A percentile compares a stretch with the other conserved stretches of the same genome.
Conservation (phyloP, 30 jellyfish, hydroid and myxozoan genomes). For the Hydractinia symbiolongicarpus region DNA sequence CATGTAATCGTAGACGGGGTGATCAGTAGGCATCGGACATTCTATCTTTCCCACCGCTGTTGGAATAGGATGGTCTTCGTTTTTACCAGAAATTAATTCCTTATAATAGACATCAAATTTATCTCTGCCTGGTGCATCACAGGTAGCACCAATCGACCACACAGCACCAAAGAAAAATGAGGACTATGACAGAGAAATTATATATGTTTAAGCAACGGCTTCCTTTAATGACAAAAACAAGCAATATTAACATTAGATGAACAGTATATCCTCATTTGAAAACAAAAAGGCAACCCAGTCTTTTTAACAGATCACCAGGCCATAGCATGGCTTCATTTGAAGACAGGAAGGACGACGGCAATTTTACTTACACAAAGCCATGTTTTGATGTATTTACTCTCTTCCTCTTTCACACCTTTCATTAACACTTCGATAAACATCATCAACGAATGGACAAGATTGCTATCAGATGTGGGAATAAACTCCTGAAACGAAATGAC, state of each 20-base stretch:
- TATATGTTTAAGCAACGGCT: not conserved
- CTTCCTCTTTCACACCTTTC: slow-evolving; percentile 64
- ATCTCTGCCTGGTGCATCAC: slow-evolving; percentile 79
- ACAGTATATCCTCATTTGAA: too few relatives aligned
- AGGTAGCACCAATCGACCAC: slow-evolving; percentile 95
- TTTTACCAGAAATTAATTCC: slow-evolving; percentile 81
- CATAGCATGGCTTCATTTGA: not conserved
- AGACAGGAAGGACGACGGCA: not conserved
- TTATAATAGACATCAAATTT: slow-evolving; percentile 60
- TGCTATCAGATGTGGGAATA: slow-evolving; percentile 88
- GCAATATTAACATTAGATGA: too few relatives aligned
- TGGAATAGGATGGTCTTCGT: slow-evolving; percentile 81
- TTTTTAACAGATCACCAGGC: too few relatives aligned
- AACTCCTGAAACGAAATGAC: slow-evolving; percentile 49
- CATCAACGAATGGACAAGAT: slow-evolving; percentile 79
- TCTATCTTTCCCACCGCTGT: slow-evolving; percentile 77
- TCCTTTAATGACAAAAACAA: too few relatives aligned
- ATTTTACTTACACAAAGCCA: slow-evolving; percentile 76
- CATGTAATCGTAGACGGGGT: slow-evolving; percentile 87
- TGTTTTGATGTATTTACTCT: slow-evolving; percentile 61
- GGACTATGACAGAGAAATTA: slow-evolving; percentile 43
- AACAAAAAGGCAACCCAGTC: too few relatives aligned
- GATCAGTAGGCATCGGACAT: slow-evolving; percentile 78
- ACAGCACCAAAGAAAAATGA: slow-evolving; percentile 75
- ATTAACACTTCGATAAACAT: slow-evolving; percentile 63